These are phyloP conservation scores for Sander vitreus DNA, from an alignment of 2,113 vertebrate species.

Conservation along the genomic window DNA sequence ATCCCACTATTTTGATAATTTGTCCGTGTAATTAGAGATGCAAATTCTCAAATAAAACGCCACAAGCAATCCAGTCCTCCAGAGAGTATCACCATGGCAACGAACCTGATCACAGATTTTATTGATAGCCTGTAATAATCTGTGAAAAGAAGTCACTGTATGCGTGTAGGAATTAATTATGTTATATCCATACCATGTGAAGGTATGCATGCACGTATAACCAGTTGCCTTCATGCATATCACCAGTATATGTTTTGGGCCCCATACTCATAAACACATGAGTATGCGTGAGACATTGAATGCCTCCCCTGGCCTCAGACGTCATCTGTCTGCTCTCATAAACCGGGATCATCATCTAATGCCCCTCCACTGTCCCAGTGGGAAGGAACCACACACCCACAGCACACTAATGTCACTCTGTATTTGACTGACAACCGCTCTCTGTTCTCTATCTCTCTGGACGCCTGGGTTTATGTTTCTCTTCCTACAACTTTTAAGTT, in stretches of 20 bases:
- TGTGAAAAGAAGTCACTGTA: background rate
- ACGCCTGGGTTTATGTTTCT: slow-evolving; percentile 38
- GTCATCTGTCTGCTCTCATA: slow-evolving; percentile 71
- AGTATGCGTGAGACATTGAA: slow-evolving; percentile 17
- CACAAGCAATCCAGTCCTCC: background rate
- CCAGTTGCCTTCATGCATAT: background rate
- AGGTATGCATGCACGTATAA: background rate
- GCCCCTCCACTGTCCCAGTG: slow-evolving; percentile 52
- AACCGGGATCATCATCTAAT: slow-evolving; percentile 58
- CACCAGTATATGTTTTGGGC: background rate
- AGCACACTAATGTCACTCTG: slow-evolving; percentile 64
- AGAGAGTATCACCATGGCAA: slow-evolving; percentile 30
- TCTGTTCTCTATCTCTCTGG: background rate
- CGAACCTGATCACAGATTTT: background rate
- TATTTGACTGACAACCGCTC: slow-evolving; percentile 60
- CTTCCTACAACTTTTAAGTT: slow-evolving; percentile 30
- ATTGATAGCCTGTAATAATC: background rate
- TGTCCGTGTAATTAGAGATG: background rate
- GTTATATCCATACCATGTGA: background rate
- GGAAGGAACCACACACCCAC: slow-evolving; percentile 52
- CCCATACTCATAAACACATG: slow-evolving; percentile 7
- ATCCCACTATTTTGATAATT: background rate
- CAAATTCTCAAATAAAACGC: slow-evolving; percentile 8
- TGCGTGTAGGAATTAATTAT: background rate
- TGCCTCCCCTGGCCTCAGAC: slow-evolving; percentile 55